These are phyloP conservation scores for Cyrtodaria siliqua DNA, from an alignment of 2,888 invertebrate genomes.

Conservation along the genomic window DNA sequence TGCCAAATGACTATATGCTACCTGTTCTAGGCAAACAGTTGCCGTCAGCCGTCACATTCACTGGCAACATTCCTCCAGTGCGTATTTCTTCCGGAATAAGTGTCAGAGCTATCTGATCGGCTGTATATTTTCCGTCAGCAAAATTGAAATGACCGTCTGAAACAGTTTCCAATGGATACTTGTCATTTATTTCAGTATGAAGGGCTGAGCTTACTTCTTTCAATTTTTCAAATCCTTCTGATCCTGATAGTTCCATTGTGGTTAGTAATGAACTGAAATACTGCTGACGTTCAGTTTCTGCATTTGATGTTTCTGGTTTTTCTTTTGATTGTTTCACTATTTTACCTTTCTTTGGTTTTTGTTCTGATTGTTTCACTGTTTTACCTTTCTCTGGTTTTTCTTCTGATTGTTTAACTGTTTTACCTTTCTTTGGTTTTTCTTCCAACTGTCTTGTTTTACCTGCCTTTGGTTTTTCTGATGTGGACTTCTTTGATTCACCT, in stretches of 20 bases:
- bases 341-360: too few species aligned
- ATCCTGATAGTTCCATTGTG: constrained; percentile 35
- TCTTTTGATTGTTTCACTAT: too few species aligned
- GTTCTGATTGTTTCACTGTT: too few species aligned
- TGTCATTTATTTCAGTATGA: too few species aligned
- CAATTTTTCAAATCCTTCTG: too few species aligned
- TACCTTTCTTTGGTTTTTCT: constrained; percentile 26
- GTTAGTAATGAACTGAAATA: constrained; percentile 38
- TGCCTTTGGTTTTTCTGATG: constrained; percentile 31
- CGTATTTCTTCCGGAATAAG: constrained; percentile 31
- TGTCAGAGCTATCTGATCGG: constrained; percentile 39
- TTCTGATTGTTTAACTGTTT: constrained; percentile 28
- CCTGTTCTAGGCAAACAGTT: constrained; percentile 39
- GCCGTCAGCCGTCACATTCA: constrained; percentile 19
- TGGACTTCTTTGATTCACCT: constrained; percentile 37
- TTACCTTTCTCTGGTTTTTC: constrained; percentile 16
- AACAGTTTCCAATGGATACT: too few species aligned
- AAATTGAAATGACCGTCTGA: too few species aligned
- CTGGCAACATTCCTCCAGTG: constrained; percentile 28
- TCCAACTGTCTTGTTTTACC: constrained; percentile 17
- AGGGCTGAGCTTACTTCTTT: too few species aligned
- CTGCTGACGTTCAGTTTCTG: constrained; percentile 39
- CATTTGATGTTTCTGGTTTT: constrained; percentile 25
- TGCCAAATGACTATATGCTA: constrained; percentile 27
- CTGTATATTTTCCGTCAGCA: too few species aligned